Evolutionary conservation across 1,140 invertebrate species (phyloP).

Genomic region (Amphibalanus amphitrite): DNA sequence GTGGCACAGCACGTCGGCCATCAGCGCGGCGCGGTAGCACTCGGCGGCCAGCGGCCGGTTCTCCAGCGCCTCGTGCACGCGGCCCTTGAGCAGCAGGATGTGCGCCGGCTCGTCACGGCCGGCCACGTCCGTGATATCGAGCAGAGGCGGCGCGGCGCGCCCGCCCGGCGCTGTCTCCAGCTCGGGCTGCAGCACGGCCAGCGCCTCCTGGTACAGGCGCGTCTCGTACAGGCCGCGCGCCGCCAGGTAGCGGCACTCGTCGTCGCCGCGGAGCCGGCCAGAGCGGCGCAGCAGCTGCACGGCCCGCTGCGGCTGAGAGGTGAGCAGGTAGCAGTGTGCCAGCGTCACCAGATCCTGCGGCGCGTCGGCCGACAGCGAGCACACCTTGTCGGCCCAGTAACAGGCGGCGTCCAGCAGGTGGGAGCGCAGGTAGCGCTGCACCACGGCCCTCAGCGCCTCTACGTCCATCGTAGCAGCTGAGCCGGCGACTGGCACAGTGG

Average conservation of each 20-base stretch:
- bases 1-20: conserved; percentile 71
- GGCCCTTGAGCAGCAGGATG: conserved; percentile 64
- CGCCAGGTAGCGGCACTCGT: neutral
- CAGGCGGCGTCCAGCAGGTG: conserved; percentile 63
- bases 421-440: conserved; percentile 28
- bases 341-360: conserved; percentile 70
- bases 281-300: conserved; percentile 40
- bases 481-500: too few species aligned
- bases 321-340: conserved; percentile 72
- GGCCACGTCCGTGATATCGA: conserved; percentile 5
- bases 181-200: conserved; percentile 9
- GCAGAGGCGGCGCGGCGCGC: neutral
- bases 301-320: conserved; percentile 77
- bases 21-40: conserved; percentile 66
- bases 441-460: neutral
- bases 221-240: neutral
- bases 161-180: neutral
- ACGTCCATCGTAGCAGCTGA: too few species aligned
- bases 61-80: conserved; percentile 72
- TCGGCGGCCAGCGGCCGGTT: conserved; percentile 73
- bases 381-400: conserved; percentile 89
- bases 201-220: conserved; percentile 11
- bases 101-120: conserved; percentile 29
- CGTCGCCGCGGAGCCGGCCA: neutral
- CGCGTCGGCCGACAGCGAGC: conserved; percentile 34